Conservation (phyloP, 2,888 invertebrate genomes). For the Argyra leucocephala region DNA sequence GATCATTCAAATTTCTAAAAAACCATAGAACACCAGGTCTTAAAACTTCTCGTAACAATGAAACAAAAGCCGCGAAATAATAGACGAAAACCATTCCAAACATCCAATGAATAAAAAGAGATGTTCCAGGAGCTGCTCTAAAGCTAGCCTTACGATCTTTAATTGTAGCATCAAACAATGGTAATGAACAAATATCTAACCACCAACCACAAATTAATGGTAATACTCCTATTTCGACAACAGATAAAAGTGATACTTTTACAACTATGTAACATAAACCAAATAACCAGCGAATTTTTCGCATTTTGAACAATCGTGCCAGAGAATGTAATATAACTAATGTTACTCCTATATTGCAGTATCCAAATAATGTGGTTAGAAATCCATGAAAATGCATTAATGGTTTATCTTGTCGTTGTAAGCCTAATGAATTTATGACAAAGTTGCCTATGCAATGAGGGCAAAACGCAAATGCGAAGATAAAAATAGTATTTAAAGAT, state of each 20-base stretch:
- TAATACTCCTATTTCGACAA: slow-evolving; percentile 93
- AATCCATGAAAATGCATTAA: slow-evolving; percentile 85
- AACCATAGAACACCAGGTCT: slow-evolving; percentile 98
- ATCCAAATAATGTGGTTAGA: slow-evolving; percentile 85
- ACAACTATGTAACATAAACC: slow-evolving; percentile 77
- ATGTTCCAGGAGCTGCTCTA: slow-evolving; percentile 85
- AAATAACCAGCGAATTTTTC: slow-evolving; percentile 71
- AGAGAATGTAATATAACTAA: slow-evolving; percentile 76
- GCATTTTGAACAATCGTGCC: slow-evolving; percentile 69
- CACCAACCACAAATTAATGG: slow-evolving; percentile 98
- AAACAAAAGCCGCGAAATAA: slow-evolving; percentile 95
- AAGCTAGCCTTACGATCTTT: slow-evolving; percentile 82
- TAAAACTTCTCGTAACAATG: slow-evolving; percentile 83
- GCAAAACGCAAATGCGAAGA: slow-evolving; percentile 91
- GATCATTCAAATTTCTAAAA: slow-evolving; percentile 93
- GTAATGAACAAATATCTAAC: slow-evolving; percentile 93
- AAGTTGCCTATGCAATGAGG: slow-evolving; percentile 92
- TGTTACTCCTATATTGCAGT: slow-evolving; percentile 75
- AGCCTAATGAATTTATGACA: slow-evolving; percentile 61
- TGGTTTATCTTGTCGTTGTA: slow-evolving; percentile 39
- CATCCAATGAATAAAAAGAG: slow-evolving; percentile 97
- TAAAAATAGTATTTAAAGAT: slow-evolving; percentile 91
- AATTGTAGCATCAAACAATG: slow-evolving; percentile 81
- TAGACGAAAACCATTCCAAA: slow-evolving; percentile 99
- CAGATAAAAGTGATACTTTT: slow-evolving; percentile 85